Conservation (phyloP, 2,113 vertebrate species). For the rabbit (Oryctolagus cuniculus) region mOryCun1.1 NC_091447.1:39566001-39566500, state of each 20-base stretch:
- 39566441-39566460: constrained; percentile 49
- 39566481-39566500: constrained; percentile 55
- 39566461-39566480: constrained; percentile 25
- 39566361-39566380: constrained; percentile 69
- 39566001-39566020: constrained; percentile 77
- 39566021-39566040: constrained; percentile 77
- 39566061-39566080: constrained; percentile 65
- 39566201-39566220: background rate
- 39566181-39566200: constrained; percentile 18
- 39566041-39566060: constrained; percentile 71
- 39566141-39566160: background rate
- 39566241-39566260: constrained; percentile 52
- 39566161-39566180: constrained; percentile 14
- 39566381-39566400: constrained; percentile 69
- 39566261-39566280: constrained; percentile 25
- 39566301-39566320: constrained; percentile 63
- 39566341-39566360: constrained; percentile 56
- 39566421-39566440: constrained; percentile 54
- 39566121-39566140: constrained; percentile 13
- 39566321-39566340: constrained; percentile 53
- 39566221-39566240: constrained; percentile 45
- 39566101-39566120: constrained; percentile 52
- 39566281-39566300: constrained; percentile 54
- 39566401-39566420: constrained; percentile 41
- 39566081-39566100: constrained; percentile 52